A percentile compares a stretch with the other conserved stretches of the same genome.
These are phyloP conservation scores for Scleropages formosus DNA, from an alignment of 2,797 vertebrate genomes.

Conservation along the genomic window DNA sequence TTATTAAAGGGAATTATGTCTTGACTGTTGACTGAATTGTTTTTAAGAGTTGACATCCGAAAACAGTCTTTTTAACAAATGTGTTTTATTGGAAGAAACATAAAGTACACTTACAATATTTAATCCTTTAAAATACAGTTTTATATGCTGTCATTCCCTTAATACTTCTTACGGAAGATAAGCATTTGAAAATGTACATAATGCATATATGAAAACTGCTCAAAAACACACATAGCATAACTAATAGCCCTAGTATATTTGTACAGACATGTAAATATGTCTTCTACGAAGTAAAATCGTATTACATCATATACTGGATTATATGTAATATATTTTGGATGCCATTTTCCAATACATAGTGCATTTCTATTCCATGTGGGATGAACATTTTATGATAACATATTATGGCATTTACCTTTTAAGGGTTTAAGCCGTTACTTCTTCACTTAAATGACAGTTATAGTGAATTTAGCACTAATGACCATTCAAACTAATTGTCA, in stretches of 20 bases:
- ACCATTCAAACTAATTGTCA: constrained; percentile 5
- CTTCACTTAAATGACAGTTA: constrained; percentile 13
- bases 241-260: too few species aligned
- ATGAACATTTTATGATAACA: not conserved
- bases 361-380: too few species aligned
- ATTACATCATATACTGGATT: too few species aligned
- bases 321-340: not conserved
- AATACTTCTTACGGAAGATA: not conserved
- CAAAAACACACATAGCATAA: too few species aligned
- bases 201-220: too few species aligned
- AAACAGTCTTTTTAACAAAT: constrained; percentile 34
- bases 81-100: constrained; percentile 41
- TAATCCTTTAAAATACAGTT: not conserved
- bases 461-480: constrained; percentile 3
- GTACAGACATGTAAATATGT: too few species aligned
- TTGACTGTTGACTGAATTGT: not conserved
- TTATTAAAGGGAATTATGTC: not conserved
- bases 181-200: not conserved
- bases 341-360: not conserved
- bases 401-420: constrained; percentile 2
- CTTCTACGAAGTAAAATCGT: too few species aligned
- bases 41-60: not conserved
- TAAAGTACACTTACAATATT: constrained; percentile 2
- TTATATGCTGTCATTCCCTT: not conserved
- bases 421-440: not conserved